phyloP scores from a whole-genome alignment of 2,113 vertebrate genomes.

The Merops nubicus region DNA sequence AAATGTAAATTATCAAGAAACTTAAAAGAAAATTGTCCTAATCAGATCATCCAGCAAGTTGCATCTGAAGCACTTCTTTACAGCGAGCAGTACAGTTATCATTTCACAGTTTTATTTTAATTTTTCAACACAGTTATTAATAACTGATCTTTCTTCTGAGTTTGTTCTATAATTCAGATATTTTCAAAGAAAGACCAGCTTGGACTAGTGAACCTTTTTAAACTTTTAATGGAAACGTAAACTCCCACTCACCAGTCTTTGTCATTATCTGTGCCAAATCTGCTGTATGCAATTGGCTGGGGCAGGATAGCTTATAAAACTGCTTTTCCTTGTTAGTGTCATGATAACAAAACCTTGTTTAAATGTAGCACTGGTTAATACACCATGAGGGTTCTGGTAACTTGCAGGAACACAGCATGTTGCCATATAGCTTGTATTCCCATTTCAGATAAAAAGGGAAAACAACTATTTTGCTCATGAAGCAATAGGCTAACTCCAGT shows the following conservation, averaged over 20 bases:
- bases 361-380: not conserved
- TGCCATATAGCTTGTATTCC: not conserved
- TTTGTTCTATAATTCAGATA: slow-evolving; percentile 21
- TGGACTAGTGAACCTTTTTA: slow-evolving; percentile 3
- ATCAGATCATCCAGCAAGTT: not conserved
- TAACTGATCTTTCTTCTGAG: not conserved
- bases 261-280: not conserved
- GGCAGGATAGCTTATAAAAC: not conserved
- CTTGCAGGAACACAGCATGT: not conserved
- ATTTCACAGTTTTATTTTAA: not conserved
- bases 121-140: slow-evolving; percentile 13
- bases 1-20: not conserved
- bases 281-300: not conserved
- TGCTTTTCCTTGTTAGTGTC: not conserved
- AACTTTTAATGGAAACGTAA: slow-evolving; percentile 21
- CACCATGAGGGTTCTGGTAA: not conserved
- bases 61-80: not conserved
- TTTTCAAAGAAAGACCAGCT: slow-evolving; percentile 24
- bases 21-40: not conserved
- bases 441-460: not conserved
- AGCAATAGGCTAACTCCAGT: not conserved
- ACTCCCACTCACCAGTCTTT: slow-evolving; percentile 1
- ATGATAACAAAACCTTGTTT: not conserved
- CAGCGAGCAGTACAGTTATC: not conserved
- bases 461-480: not conserved